phyloP scores from a whole-genome alignment of 2,113 vertebrate species.

The Anolis sagrei region DNA sequence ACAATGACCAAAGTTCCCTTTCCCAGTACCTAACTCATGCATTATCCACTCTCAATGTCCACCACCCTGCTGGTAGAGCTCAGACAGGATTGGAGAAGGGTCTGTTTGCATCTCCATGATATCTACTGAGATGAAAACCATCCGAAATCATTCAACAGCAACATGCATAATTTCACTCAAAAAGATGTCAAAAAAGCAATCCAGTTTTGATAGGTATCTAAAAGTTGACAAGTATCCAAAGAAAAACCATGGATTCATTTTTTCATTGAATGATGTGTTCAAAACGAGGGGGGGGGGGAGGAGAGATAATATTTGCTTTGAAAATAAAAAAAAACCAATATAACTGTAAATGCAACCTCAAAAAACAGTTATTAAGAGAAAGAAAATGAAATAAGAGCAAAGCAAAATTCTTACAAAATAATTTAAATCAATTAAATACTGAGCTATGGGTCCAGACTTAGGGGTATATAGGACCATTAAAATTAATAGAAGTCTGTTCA shows the following conservation, averaged over 20 bases:
- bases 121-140: slow-evolving; percentile 28
- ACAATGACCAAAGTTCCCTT: no score
- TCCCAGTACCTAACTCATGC: no score
- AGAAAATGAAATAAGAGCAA: not conserved
- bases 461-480: no score
- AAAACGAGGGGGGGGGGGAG: not conserved
- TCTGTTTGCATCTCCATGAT: no score
- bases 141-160: slow-evolving; percentile 55
- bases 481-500: no score
- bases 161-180: slow-evolving; percentile 35
- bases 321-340: slow-evolving; percentile 48
- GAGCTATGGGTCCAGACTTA: not conserved
- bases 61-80: no score
- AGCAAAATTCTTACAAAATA: not conserved
- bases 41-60: no score
- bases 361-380: slow-evolving; percentile 8
- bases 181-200: slow-evolving; percentile 30
- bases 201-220: no score
- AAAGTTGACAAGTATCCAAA: slow-evolving; percentile 43
- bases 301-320: slow-evolving; percentile 53
- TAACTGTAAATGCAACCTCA: slow-evolving; percentile 28
- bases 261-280: slow-evolving; percentile 53
- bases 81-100: no score
- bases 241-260: slow-evolving; percentile 37
- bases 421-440: not conserved